Conservation (phyloP, 1,140 invertebrate species). For the Antheraea mylitta region DNA sequence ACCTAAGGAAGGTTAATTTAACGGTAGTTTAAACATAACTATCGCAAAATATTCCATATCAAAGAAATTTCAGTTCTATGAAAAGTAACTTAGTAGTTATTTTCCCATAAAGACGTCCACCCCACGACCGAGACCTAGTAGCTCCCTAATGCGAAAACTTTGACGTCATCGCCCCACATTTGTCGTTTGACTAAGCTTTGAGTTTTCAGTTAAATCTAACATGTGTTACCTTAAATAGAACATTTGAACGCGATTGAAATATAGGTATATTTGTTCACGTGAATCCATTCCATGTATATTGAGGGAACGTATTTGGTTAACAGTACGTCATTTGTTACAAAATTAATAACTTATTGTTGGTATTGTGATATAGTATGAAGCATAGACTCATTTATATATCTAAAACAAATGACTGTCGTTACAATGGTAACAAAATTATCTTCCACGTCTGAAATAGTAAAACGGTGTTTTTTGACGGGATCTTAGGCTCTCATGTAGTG, state of each 20-base stretch:
- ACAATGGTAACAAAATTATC: no score
- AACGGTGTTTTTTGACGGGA: no score
- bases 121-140: conserved; percentile 12
- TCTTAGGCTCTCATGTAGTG: no score
- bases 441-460: no score
- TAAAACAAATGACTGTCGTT: no score
- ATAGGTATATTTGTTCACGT: not conserved
- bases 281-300: not conserved
- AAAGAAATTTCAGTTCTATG: not conserved
- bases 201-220: conserved; percentile 8
- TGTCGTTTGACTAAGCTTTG: conserved; percentile 12
- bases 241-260: not conserved
- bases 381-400: no score
- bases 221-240: conserved; percentile 7
- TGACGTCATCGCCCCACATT: conserved; percentile 16
- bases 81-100: not conserved
- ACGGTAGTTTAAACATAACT: conserved; percentile 7
- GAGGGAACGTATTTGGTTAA: not conserved
- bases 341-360: not conserved
- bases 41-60: not conserved
- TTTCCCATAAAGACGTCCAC: not conserved
- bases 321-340: not conserved
- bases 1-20: conserved; percentile 12
- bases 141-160: conserved; percentile 17
- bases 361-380: no score